These are phyloP conservation scores for Automeris io DNA, from an alignment of 2,888 invertebrate genomes.

Conservation along the genomic window DNA sequence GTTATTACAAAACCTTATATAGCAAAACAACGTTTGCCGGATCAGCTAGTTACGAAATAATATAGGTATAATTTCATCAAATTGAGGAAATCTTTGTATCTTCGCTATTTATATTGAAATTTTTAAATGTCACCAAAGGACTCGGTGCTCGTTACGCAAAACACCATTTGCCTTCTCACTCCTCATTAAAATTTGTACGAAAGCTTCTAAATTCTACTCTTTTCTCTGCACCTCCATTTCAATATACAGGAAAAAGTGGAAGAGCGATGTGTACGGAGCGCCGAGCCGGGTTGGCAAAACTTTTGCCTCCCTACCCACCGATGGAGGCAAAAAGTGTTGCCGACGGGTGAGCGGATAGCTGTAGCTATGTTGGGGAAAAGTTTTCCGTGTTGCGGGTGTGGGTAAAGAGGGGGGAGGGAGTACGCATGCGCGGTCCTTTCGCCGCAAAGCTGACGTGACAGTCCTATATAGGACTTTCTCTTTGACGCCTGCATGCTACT, in stretches of 20 bases:
- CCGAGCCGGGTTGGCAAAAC: constrained; percentile 69
- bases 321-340: constrained; percentile 75
- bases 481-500: constrained; percentile 34
- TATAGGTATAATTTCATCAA: too few relatives aligned
- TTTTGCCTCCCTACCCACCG: constrained; percentile 64
- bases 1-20: too few relatives aligned
- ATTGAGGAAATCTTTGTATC: constrained; percentile 25
- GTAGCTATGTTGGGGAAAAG: constrained; percentile 75
- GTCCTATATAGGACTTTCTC: constrained; percentile 56
- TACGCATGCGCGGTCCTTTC: constrained; percentile 57
- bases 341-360: constrained; percentile 68
- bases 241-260: constrained; percentile 77
- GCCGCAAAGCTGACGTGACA: constrained; percentile 63
- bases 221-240: constrained; percentile 76
- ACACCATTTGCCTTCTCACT: constrained; percentile 59
- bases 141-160: constrained; percentile 49
- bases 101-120: constrained; percentile 30
- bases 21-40: too few relatives aligned
- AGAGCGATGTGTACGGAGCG: constrained; percentile 74
- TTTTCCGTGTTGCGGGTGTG: constrained; percentile 75
- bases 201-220: constrained; percentile 76
- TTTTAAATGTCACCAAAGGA: constrained; percentile 46
- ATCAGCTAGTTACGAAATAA: too few relatives aligned
- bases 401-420: constrained; percentile 39
- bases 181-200: constrained; percentile 76